Evolutionary conservation across 2,888 invertebrate genomes (phyloP).

Genomic region (Parnassius apollo): DNA sequence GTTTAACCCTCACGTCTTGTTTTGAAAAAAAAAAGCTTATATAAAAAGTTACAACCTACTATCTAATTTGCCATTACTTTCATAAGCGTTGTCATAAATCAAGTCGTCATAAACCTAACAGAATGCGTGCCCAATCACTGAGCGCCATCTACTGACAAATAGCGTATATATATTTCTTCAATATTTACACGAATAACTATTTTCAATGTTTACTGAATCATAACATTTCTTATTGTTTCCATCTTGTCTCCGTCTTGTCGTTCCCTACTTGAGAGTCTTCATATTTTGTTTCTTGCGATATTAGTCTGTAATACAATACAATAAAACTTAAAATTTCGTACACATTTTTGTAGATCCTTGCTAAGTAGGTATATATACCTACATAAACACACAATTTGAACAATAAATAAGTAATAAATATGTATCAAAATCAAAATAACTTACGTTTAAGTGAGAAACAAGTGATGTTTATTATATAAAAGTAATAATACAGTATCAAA

Average conservation of each 20-base stretch:
- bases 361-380: no score
- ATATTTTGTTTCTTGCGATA: not conserved
- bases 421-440: no score
- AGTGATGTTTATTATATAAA: no score
- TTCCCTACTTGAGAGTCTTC: not conserved
- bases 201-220: constrained; percentile 17
- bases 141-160: constrained; percentile 21
- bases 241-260: constrained; percentile 1
- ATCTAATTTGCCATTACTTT: constrained; percentile 7
- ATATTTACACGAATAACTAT: constrained; percentile 24
- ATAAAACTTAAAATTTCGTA: not conserved
- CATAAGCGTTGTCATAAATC: constrained; percentile 19
- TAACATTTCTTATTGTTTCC: constrained; percentile 19
- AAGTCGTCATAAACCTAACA: constrained; percentile 17
- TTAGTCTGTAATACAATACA: not conserved
- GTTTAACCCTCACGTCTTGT: no score
- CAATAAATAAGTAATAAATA: no score
- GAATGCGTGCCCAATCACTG: constrained; percentile 24
- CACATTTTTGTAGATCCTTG: not conserved
- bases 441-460: no score
- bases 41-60: not conserved
- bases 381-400: no score
- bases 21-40: no score
- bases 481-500: no score
- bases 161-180: constrained; percentile 9